Base-by-base conservation (phyloP, 2,888 invertebrate genomes). In the Altica lythri region DNA sequence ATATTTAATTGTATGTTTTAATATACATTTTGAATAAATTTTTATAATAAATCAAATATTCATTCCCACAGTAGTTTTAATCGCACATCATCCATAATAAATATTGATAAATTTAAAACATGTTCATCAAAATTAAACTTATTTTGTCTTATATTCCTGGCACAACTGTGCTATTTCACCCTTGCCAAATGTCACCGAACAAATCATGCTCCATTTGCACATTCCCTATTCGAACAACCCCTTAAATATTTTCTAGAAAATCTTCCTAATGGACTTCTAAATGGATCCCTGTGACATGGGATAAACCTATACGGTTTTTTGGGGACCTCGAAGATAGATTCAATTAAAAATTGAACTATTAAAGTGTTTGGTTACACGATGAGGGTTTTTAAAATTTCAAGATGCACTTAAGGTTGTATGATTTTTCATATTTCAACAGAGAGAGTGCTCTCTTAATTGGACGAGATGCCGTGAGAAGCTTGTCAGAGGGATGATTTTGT, bases 201-300 rank as follows among this genome's bases (percentile, higher is more conserved):
- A 16, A 34, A 34, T 16, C 16, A 2, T 2, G 34, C 30, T 51
- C 55, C 59, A 59, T 62, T 60, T 61, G 56, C 57, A 55, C 48
- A 48, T 40, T 50, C 63, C 56, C 61, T 47, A 8, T 2, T 16
- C 40, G 40, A 13, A 22, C 10, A n/a, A 37, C 54, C 60, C 61
- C 60, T 61, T 22, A 25, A 57, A 63, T 56, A 59, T 70, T 68
- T 69, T 68, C 68, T 68, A 67, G 65, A 60, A 68, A 72, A 72
- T 74, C 70, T 68, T 69, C 68, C 72, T 74, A 73, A 75, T 75
- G 75, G 75, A 75, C 70, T 53, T 70, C 71, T 71, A 72, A 74
- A 73, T 72, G 72, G 71, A 71, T 68, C 63, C 67, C 67, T 70
- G 70, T 72, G 73, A 72, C 73, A 71, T 66, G 67, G 60, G 60